Evolutionary conservation across 2,797 vertebrate genomes (phyloP).

Genomic region (Gila robusta): DNA sequence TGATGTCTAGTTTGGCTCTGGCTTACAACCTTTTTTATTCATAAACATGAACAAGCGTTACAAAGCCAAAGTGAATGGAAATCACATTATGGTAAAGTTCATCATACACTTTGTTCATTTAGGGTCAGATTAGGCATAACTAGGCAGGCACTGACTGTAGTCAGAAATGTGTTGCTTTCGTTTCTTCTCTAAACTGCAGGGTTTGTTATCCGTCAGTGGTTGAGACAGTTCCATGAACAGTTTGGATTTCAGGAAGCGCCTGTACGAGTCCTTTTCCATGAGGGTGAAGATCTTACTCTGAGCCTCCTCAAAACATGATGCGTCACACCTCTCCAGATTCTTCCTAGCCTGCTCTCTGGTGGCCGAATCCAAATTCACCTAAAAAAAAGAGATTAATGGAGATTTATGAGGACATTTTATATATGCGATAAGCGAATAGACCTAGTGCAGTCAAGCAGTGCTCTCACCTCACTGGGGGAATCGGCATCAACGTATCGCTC

Average conservation of each 20-base stretch:
- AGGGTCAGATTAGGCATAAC: conserved; percentile 68
- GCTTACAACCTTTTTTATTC: conserved; percentile 7
- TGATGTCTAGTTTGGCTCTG: conserved; percentile 10
- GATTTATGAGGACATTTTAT: background rate
- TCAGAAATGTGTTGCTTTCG: conserved; percentile 63
- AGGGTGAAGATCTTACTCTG: conserved; percentile 90
- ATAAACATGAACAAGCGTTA: conserved; percentile 20
- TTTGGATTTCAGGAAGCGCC: conserved; percentile 89
- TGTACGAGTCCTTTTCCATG: conserved; percentile 96
- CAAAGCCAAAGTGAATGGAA: background rate
- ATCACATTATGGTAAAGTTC: conserved; percentile 8
- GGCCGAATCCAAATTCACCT: conserved; percentile 92
- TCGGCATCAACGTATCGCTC: conserved; percentile 84
- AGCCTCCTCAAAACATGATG: conserved; percentile 86
- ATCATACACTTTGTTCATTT: background rate
- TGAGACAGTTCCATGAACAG: conserved; percentile 81
- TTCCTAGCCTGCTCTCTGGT: conserved; percentile 85
- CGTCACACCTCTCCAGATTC: conserved; percentile 79
- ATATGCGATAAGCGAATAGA: background rate
- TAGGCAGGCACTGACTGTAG: conserved; percentile 59
- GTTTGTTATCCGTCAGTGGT: conserved; percentile 45
- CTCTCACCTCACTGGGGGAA: conserved; percentile 84
- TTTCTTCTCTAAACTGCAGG: conserved; percentile 73
- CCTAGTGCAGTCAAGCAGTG: background rate
- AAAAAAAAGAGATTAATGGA: background rate